Conservation (phyloP, 2,797 vertebrate genomes). For the Serranus cabrilla region DNA sequence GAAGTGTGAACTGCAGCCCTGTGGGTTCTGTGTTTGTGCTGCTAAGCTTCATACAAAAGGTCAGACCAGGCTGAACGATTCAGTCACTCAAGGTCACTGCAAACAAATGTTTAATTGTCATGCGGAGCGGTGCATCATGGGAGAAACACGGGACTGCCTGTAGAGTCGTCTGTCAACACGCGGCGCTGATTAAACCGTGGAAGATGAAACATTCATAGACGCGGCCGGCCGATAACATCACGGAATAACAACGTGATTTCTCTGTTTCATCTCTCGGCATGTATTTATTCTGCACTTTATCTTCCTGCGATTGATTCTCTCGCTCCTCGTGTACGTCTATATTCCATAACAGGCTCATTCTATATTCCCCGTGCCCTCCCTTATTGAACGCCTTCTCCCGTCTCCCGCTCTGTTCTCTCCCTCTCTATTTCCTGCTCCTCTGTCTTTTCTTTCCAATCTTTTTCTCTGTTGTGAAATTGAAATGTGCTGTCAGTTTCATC, state of each 20-base stretch:
- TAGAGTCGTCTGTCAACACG: slow-evolving; percentile 21
- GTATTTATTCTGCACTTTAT: slow-evolving; percentile 13
- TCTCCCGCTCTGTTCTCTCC: no score
- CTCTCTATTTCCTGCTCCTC: not conserved
- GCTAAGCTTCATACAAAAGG: not conserved
- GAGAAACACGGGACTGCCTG: not conserved
- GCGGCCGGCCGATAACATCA: slow-evolving; percentile 22
- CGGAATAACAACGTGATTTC: slow-evolving; percentile 24
- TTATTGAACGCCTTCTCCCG: not conserved
- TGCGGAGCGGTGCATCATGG: slow-evolving; percentile 38
- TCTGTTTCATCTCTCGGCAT: slow-evolving; percentile 30
- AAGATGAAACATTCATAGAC: slow-evolving; percentile 44
- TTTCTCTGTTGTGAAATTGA: no score
- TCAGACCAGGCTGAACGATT: not conserved
- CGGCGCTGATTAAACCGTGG: slow-evolving; percentile 39
- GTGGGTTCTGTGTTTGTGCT: not conserved
- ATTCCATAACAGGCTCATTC: not conserved
- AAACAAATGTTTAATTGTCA: slow-evolving; percentile 19
- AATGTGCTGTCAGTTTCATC: no score
- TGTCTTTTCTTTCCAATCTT: not conserved
- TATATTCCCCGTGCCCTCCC: not conserved
- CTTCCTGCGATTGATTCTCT: slow-evolving; percentile 2
- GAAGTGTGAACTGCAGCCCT: no score
- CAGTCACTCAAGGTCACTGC: slow-evolving; percentile 11
- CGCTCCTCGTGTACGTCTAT: not conserved